Conservation (phyloP, 2,113 vertebrate species). For the Falcunculus frontatus region DNA sequence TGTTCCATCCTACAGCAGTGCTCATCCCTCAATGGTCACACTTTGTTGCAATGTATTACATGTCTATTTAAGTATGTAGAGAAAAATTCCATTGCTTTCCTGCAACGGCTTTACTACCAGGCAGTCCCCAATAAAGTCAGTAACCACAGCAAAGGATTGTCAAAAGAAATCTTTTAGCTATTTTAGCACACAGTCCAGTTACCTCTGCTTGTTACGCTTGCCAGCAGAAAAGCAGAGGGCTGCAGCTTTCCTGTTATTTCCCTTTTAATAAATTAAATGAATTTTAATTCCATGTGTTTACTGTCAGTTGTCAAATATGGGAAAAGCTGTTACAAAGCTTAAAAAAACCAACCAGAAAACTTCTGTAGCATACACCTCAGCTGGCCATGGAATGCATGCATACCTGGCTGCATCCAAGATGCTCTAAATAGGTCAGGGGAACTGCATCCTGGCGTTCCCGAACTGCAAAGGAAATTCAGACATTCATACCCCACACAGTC, state of each 20-base stretch:
- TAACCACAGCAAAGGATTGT: background rate
- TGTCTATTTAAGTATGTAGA: background rate
- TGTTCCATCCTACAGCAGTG: background rate
- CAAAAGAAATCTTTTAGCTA: background rate
- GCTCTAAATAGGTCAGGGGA: background rate
- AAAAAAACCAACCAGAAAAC: background rate
- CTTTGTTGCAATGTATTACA: background rate
- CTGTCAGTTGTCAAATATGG: background rate
- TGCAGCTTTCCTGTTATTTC: background rate
- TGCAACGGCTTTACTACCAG: background rate
- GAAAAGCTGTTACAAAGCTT: background rate
- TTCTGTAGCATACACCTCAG: background rate
- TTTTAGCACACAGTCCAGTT: background rate
- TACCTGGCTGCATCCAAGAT: background rate
- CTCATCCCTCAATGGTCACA: background rate
- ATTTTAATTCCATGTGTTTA: background rate
- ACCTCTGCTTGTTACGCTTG: background rate
- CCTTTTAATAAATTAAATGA: background rate
- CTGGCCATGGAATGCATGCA: background rate
- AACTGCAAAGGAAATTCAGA: background rate
- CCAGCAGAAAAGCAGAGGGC: background rate
- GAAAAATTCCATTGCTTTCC: background rate
- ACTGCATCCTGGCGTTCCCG: background rate
- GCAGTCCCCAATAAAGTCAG: background rate
- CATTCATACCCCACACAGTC: background rate